Conservation (phyloP, 2,888 invertebrate species). For the Zaprionus bogoriensis region DNA sequence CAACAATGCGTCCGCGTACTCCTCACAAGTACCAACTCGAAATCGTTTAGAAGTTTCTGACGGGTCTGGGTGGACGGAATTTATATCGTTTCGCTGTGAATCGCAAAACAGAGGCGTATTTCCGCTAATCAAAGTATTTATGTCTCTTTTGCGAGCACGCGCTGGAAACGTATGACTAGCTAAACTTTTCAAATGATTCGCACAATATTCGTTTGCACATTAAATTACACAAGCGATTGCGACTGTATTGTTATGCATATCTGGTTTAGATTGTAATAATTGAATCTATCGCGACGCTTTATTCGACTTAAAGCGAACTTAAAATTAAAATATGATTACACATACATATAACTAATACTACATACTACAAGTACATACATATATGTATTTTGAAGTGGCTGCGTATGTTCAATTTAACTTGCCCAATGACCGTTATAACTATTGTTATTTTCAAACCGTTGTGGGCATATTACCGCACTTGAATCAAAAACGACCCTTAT, state of each 20-base stretch:
- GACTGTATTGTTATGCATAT: not conserved
- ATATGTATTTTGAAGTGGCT: not conserved
- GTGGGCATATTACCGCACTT: not conserved
- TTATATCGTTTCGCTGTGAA: constrained; percentile 34
- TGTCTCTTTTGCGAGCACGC: not conserved
- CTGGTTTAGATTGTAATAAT: no score
- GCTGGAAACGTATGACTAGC: constrained; percentile 1
- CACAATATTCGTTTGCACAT: not conserved
- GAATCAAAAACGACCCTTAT: not conserved
- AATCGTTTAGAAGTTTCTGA: constrained; percentile 41
- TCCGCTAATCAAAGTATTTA: constrained; percentile 4
- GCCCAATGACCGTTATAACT: not conserved
- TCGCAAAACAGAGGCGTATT: constrained; percentile 22
- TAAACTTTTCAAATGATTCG: not conserved
- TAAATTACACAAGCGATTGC: not conserved
- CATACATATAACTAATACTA: no score
- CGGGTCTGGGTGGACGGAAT: constrained; percentile 30
- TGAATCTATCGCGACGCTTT: no score
- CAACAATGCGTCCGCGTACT: constrained; percentile 54
- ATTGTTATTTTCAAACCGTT: not conserved
- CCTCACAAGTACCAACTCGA: constrained; percentile 52
- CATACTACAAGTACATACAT: no score
- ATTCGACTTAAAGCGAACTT: no score
- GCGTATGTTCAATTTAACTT: not conserved
- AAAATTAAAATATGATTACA: no score